Evolutionary conservation across 2,888 invertebrate genomes (phyloP).

Genomic region (Xestobium rufovillosum): DNA sequence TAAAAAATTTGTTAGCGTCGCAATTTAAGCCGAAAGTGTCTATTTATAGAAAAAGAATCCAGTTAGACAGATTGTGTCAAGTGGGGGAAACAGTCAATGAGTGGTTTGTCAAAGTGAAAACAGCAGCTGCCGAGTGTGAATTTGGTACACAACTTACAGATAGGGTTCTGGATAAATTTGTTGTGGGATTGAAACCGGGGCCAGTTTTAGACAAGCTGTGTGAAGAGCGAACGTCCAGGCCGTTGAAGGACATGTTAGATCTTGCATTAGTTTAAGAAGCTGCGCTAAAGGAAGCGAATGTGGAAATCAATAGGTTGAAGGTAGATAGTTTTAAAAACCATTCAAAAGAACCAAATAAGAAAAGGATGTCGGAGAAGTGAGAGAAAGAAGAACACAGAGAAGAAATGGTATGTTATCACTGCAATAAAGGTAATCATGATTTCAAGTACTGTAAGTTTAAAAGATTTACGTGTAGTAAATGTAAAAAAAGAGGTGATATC

Average conservation of each 20-base stretch:
- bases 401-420: background rate
- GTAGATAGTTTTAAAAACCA: too few species aligned
- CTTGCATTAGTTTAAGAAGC: background rate
- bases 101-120: too few species aligned
- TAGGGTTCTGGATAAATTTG: too few species aligned
- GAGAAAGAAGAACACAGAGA: background rate
- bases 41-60: too few species aligned
- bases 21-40: too few species aligned
- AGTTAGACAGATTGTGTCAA: too few species aligned
- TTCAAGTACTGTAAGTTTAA: conserved; percentile 1
- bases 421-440: conserved; percentile 2
- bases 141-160: conserved; percentile 1
- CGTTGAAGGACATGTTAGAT: background rate
- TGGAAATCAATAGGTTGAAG: too few species aligned
- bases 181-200: conserved; percentile 1
- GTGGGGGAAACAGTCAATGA: conserved; percentile 2
- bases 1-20: too few species aligned
- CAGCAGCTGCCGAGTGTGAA: conserved; percentile 1
- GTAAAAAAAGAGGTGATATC: conserved; percentile 1
- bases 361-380: background rate
- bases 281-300: too few species aligned
- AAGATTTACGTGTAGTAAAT: background rate
- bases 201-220: conserved; percentile 2
- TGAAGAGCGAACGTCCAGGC: background rate
- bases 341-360: too few species aligned